Evolutionary conservation across 2,888 invertebrate species (phyloP).

Genomic region (Gandaritis pyraliata): DNA sequence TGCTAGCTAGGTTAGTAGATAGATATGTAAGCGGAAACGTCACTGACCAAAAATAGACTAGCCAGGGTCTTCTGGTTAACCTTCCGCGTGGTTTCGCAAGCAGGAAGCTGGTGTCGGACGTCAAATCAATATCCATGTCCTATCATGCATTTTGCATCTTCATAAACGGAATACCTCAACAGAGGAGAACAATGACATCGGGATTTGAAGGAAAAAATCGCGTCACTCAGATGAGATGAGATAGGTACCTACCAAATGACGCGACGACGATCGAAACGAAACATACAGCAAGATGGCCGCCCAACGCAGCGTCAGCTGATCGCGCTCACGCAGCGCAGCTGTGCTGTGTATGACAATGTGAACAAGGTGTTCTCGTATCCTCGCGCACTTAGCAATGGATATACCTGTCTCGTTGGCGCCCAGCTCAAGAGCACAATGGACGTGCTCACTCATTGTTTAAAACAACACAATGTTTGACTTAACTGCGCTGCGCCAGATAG

Average conservation of each 20-base stretch:
- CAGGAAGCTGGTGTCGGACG: conserved; percentile 54
- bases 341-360: conserved; percentile 49
- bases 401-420: conserved; percentile 72
- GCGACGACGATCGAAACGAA: conserved; percentile 66
- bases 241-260: conserved; percentile 78
- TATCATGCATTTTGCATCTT: not conserved
- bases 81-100: conserved; percentile 70
- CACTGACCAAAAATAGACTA: conserved; percentile 75
- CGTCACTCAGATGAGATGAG: conserved; percentile 64
- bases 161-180: conserved; percentile 44
- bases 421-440: conserved; percentile 63
- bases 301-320: conserved; percentile 78
- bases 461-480: conserved; percentile 60
- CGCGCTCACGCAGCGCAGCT: conserved; percentile 78
- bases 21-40: conserved; percentile 62
- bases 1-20: conserved; percentile 29
- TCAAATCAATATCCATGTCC: conserved; percentile 40
- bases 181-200: conserved; percentile 75
- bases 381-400: conserved; percentile 49
- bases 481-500: conserved; percentile 46
- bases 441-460: conserved; percentile 64
- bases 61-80: conserved; percentile 68
- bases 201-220: conserved; percentile 68
- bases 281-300: conserved; percentile 80
- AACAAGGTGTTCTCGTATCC: conserved; percentile 42